A percentile compares a stretch with the other conserved stretches of the same genome.
Conservation (phyloP, 2,888 invertebrate species). For the Scaptomyza polygonia region DNA sequence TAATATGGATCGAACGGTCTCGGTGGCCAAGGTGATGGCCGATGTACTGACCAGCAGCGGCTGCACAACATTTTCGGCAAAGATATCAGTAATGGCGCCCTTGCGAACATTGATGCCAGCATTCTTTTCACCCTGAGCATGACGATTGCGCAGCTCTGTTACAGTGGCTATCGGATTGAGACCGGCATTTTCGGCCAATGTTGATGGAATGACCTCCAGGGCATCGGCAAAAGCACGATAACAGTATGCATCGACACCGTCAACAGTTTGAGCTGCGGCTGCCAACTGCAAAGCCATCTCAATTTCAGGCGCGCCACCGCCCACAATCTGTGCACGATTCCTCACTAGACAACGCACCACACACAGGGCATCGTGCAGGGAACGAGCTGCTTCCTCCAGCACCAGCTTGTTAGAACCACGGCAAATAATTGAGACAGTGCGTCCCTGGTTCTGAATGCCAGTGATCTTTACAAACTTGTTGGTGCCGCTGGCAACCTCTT, state of each 20-base stretch:
- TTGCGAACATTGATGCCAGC: constrained; percentile 98
- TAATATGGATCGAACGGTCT: constrained; percentile 98
- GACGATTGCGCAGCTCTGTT: constrained; percentile 97
- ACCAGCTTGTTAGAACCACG: constrained; percentile 94
- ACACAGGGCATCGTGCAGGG: constrained; percentile 94
- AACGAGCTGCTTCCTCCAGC: constrained; percentile 95
- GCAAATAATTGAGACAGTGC: constrained; percentile 96
- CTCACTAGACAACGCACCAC: constrained; percentile 98
- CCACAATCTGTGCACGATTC: constrained; percentile 95
- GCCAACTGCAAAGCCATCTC: constrained; percentile 94
- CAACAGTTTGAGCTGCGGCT: constrained; percentile 91
- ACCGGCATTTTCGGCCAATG: constrained; percentile 94
- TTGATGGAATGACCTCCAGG: constrained; percentile 96
- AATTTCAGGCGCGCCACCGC: constrained; percentile 99
- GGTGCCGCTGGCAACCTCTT: constrained; percentile 95
- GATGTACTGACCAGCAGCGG: constrained; percentile 97
- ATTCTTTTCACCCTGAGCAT: constrained; percentile 93
- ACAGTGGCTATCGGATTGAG: constrained; percentile 97
- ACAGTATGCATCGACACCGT: constrained; percentile 97
- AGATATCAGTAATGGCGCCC: constrained; percentile 98
- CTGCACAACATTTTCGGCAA: constrained; percentile 98
- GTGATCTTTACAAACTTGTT: constrained; percentile 96
- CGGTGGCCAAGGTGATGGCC: constrained; percentile 96
- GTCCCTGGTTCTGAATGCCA: constrained; percentile 93
- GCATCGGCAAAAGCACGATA: constrained; percentile 98